Base-by-base conservation (phyloP, 2,113 vertebrate species). In the Chionomys nivalis region DNA sequence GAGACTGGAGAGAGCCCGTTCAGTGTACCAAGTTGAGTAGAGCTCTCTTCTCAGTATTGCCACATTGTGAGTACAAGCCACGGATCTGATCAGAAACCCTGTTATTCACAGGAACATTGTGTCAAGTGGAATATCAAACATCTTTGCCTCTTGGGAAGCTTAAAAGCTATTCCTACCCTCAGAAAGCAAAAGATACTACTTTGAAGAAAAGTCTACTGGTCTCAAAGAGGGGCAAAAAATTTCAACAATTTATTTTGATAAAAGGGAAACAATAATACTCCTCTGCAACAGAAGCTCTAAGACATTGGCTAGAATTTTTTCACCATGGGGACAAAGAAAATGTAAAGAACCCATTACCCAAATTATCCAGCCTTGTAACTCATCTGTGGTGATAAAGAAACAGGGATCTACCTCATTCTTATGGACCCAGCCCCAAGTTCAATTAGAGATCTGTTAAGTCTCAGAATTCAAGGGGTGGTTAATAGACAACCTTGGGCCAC, bases 111-210 rank as follows among this genome's bases (percentile, higher is more conserved):
- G 24, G 16, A 3, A 3, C 49, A 23, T 47, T 47, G 26, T 63
- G 42, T 13, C 78, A 31, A 75, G 39, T 70, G 0, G 24, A 52
- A 28, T 76, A 58, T 49, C 5, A 33, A 93, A 47, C 55, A 82
- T 26, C 31, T 68, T 16, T 89, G 47, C 23, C 3, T 72, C 4
- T 73, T 87, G 5, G 19, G 14, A 33, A 55, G 6, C 31, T 61
- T 36, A 16, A 90, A 87, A 31, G 3, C 36, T 72, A 58, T 9
- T 82, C 12, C 76, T 79, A 39, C 9, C 12, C 12, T 42, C 9
- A 58, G 7, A 96, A 81, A 87, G 83, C n/a, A 89, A 96, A 90
- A 76, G 14, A 44, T 63, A 42, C 33, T 52, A 7, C 6, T 96
- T 87, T 12, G 36, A 79, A 44, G 26, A 76, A 79, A 85, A 86